These are phyloP conservation scores for Australoheros facetus DNA, from an alignment of 2,797 vertebrate species.

Conservation along the genomic window DNA sequence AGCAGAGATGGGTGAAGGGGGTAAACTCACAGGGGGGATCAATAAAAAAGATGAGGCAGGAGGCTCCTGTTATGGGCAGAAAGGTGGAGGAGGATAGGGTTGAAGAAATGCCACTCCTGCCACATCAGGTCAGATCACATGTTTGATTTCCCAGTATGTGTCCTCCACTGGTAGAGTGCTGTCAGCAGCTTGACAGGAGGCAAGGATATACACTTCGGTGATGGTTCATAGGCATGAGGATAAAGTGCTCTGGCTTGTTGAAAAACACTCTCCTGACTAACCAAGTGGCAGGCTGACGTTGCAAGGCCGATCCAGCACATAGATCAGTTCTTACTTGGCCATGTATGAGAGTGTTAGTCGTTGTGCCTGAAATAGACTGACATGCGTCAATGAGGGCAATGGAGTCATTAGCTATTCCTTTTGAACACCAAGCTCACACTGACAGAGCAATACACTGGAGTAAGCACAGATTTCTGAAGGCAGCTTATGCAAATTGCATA, in stretches of 20 bases:
- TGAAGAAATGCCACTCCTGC: conserved; percentile 53
- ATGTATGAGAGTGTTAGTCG: conserved; percentile 66
- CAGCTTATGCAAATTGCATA: conserved; percentile 63
- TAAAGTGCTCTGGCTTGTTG: conserved; percentile 42
- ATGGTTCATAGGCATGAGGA: conserved; percentile 48
- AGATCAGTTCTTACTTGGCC: conserved; percentile 68
- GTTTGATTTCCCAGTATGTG: conserved; percentile 53
- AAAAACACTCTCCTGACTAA: conserved; percentile 49
- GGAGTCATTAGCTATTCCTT: conserved; percentile 72
- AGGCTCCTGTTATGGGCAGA: conserved; percentile 65
- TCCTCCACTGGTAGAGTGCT: conserved; percentile 32
- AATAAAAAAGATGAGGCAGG: conserved; percentile 57
- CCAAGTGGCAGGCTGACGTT: conserved; percentile 47
- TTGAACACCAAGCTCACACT: conserved; percentile 60
- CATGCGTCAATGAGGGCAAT: conserved; percentile 71
- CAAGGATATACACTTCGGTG: conserved; percentile 38
- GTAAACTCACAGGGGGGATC: conserved; percentile 64
- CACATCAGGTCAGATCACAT: conserved; percentile 64
- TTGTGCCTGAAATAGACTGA: conserved; percentile 75
- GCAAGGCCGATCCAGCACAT: conserved; percentile 47
- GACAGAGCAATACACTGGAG: conserved; percentile 45
- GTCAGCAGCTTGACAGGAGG: conserved; percentile 58
- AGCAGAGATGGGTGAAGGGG: conserved; percentile 22
- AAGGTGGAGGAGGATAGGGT: conserved; percentile 39
- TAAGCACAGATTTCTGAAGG: conserved; percentile 43